Conservation (phyloP, 2,113 vertebrate species). For the Sinocyclocheilus rhinocerous region DNA sequence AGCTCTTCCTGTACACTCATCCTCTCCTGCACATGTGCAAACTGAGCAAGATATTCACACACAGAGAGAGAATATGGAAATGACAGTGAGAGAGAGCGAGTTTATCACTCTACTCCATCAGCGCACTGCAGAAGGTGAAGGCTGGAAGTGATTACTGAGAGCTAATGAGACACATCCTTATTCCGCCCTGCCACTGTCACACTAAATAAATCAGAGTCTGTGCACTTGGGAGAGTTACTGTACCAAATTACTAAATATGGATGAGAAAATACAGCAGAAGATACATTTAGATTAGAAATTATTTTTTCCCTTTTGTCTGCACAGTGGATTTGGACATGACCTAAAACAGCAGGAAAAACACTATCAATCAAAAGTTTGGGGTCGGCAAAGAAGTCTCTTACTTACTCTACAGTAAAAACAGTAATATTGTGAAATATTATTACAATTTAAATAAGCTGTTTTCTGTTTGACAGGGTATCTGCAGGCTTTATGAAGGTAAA, state of each 20-base stretch:
- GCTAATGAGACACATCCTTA: conserved; percentile 47
- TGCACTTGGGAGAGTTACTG: neutral
- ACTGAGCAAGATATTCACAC: conserved; percentile 67
- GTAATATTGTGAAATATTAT: neutral
- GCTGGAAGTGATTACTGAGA: conserved; percentile 31
- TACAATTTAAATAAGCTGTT: neutral
- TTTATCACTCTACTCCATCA: conserved; percentile 2
- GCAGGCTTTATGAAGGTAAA: too few relatives aligned
- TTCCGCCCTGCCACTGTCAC: neutral
- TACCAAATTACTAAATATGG: conserved; percentile 24
- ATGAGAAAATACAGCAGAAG: neutral
- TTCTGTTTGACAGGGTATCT: neutral
- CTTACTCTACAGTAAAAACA: neutral
- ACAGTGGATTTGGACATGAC: neutral
- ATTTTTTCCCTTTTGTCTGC: neutral
- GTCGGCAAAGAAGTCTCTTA: neutral
- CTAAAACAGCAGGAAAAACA: neutral
- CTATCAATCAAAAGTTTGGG: neutral
- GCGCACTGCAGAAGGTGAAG: neutral
- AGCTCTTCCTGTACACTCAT: conserved; percentile 82
- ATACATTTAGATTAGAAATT: neutral
- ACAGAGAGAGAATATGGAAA: neutral
- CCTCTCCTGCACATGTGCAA: conserved; percentile 77
- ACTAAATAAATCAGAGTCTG: conserved; percentile 11
- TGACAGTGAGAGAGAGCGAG: neutral